Conservation (phyloP, 2,888 invertebrate species). For the Thalpophila matura region DNA sequence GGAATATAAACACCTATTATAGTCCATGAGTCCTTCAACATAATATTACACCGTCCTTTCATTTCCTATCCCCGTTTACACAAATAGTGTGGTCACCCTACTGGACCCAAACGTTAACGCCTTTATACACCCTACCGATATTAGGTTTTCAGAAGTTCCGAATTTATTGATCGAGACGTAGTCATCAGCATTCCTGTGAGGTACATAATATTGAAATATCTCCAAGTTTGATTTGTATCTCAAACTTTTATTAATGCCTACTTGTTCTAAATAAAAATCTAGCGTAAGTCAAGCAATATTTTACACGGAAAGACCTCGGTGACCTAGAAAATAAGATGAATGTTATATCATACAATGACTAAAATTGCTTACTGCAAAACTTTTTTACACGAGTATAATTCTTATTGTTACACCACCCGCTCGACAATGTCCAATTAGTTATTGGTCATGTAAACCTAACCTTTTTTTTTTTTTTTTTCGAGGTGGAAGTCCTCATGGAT, state of each 20-base stretch:
- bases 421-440: too few species aligned
- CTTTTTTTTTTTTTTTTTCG: too few species aligned
- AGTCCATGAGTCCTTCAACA: background rate
- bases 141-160: slow-evolving; percentile 61
- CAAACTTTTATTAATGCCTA: too few species aligned
- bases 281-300: too few species aligned
- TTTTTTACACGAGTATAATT: too few species aligned
- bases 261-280: too few species aligned
- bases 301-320: slow-evolving; percentile 2
- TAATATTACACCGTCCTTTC: slow-evolving; percentile 41
- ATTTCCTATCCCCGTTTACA: slow-evolving; percentile 44
- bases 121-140: slow-evolving; percentile 58
- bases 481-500: too few species aligned
- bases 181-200: slow-evolving; percentile 55
- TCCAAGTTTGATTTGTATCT: slow-evolving; percentile 44
- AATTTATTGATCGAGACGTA: slow-evolving; percentile 61
- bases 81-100: slow-evolving; percentile 40
- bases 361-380: too few species aligned
- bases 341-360: too few species aligned
- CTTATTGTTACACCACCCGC: too few species aligned
- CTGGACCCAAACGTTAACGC: slow-evolving; percentile 49
- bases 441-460: too few species aligned
- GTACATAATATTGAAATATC: slow-evolving; percentile 45
- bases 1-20: background rate
- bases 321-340: slow-evolving; percentile 15